Conservation (phyloP, 2,888 invertebrate species). For the Marasmarcha lunaedactyla region DNA sequence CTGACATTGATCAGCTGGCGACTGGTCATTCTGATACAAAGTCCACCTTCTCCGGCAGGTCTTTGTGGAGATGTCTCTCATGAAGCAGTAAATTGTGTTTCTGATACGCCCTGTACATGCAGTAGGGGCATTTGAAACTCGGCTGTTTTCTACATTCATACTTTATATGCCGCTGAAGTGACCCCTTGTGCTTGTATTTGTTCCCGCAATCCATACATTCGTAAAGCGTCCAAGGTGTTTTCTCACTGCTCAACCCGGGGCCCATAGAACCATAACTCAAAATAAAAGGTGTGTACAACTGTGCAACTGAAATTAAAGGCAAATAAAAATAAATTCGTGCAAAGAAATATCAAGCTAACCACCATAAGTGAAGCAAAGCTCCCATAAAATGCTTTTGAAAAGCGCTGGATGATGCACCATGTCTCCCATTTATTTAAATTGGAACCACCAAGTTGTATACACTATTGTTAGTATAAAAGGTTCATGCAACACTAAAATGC, state of each 20-base stretch:
- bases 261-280: conserved; percentile 53
- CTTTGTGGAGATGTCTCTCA: conserved; percentile 66
- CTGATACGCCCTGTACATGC: conserved; percentile 76
- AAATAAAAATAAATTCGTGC: conserved; percentile 67
- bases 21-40: conserved; percentile 62
- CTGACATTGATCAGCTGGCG: conserved; percentile 36
- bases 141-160: conserved; percentile 82
- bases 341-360: conserved; percentile 42
- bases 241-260: conserved; percentile 51
- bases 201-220: conserved; percentile 82
- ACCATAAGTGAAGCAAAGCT: conserved; percentile 53
- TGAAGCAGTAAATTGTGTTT: conserved; percentile 71
- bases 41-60: conserved; percentile 66
- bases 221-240: conserved; percentile 62
- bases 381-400: conserved; percentile 46
- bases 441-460: conserved; percentile 15
- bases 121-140: conserved; percentile 77
- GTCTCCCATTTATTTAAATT: conserved; percentile 65
- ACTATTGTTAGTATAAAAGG: not conserved
- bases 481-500: conserved; percentile 16
- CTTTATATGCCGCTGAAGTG: conserved; percentile 80
- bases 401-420: conserved; percentile 67
- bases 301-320: conserved; percentile 68
- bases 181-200: conserved; percentile 84
- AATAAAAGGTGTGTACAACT: conserved; percentile 68